Percentiles rank a stretch among this genome's conserved stretches.
phyloP scores from a whole-genome alignment of 2,888 invertebrate genomes.

The Anaspis maculata region DNA sequence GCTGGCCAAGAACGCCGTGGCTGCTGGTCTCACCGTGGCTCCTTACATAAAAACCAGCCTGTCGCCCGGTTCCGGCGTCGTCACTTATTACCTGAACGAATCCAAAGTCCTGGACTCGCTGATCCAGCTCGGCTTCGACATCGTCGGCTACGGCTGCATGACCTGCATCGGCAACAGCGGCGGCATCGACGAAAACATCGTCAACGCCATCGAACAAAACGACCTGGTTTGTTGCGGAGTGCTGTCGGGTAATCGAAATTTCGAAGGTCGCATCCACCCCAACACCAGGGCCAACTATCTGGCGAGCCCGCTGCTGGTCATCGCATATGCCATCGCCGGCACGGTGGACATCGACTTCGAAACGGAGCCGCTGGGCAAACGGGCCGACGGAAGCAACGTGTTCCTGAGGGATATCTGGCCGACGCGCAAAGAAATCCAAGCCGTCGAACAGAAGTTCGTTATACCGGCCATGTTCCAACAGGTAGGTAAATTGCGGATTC shows the following conservation, averaged over 20 bases:
- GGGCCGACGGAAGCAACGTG: slow-evolving; percentile 64
- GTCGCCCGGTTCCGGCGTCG: slow-evolving; percentile 63
- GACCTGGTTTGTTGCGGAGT: slow-evolving; percentile 93
- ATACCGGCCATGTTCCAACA: slow-evolving; percentile 96
- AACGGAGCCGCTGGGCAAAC: slow-evolving; percentile 55
- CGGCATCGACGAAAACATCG: slow-evolving; percentile 85
- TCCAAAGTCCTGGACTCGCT: slow-evolving; percentile 87
- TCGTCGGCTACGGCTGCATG: slow-evolving; percentile 99
- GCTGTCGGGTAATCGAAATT: slow-evolving; percentile 94
- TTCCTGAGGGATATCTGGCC: slow-evolving; percentile 95
- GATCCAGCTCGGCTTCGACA: slow-evolving; percentile 80
- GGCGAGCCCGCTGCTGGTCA: slow-evolving; percentile 93
- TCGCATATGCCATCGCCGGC: slow-evolving; percentile 95
- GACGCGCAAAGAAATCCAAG: slow-evolving; percentile 78
- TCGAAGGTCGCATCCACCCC: slow-evolving; percentile 96
- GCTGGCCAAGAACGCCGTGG: slow-evolving; percentile 89
- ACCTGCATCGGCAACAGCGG: slow-evolving; percentile 99
- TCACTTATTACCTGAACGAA: slow-evolving; percentile 51
- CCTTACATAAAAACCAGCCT: slow-evolving; percentile 96
- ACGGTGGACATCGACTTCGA: slow-evolving; percentile 93
- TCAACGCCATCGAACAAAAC: slow-evolving; percentile 86
- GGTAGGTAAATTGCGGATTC: too few relatives aligned
- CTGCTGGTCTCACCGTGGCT: slow-evolving; percentile 76
- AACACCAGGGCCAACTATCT: slow-evolving; percentile 95
- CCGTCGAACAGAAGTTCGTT: slow-evolving; percentile 78